Evolutionary conservation across 2,797 vertebrate species (phyloP), one percentile per base, ranked within the genome.

Genomic region (Poeciliopsis turneri): DNA sequence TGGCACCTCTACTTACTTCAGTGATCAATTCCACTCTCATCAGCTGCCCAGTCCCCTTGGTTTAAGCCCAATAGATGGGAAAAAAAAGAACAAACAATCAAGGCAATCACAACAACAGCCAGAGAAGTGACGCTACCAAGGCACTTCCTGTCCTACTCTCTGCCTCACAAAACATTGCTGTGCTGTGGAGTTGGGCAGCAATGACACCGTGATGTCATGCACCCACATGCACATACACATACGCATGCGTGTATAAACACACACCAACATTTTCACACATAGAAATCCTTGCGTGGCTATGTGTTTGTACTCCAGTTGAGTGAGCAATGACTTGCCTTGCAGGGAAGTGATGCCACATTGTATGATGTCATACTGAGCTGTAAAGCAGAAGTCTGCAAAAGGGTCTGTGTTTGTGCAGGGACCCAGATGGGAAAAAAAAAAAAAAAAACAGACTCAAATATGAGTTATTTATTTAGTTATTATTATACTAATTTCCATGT

Each of bases 311-410:
- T 92, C 91, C 82, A 90, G 70, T 92, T 82, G 82, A 88, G 84
- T 91, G 83, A 91, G 87, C 82, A 25, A 68, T 87, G 88, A 92
- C 87, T 93, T 91, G 93, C 91, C 94, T 92, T 80, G 61, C 73
- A 94, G 94, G 90, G 83, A 90, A 92, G 87, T 93, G 90, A 94
- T 93, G 94, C 93, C 94, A 92, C 89, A 89, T 86, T 78, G 76
- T 82, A 92, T 92, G 92, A 91, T 91, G 88, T 94, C 92, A 92
- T 86, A 88, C 69, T 70, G 80, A 53, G 80, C 89, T 84, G 16
- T 72, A 0, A 87, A 93, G 84, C 76, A 87, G 55, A 76, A 85
- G 81, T 81, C 83, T 83, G 83, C 78, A 85, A 88, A 84, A 61
- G 43, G 36, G 66, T 86, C 64, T 82, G 83, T 84, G 74, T 91